Evolutionary conservation across 1,140 invertebrate species (phyloP), one percentile per base, ranked within the genome.

Genomic region (Hylaeus volcanicus): DNA sequence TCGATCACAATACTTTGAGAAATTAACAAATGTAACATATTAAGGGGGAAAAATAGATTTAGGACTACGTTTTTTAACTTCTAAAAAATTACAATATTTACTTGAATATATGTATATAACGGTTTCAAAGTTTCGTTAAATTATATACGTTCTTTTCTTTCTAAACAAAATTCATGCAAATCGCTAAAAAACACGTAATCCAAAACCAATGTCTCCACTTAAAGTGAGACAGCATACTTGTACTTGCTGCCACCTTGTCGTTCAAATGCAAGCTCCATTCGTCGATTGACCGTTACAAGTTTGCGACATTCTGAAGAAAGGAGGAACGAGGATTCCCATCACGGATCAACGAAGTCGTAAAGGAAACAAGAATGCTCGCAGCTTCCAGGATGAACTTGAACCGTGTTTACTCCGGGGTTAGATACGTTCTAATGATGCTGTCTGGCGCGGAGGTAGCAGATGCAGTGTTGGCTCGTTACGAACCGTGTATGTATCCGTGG

Each of bases 201-300:
- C 26, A 26, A 26, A 26, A 26, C 26, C 26, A 26, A 26, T 26
- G 26, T 26, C 26, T 26, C 26, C 26, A 26, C 26, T 26, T 26
- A 26, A 26, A 26, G 26, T 26, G 26, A 26, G 26, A 26, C 26
- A 26, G 26, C 26, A 26, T 26, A 26, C 26, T 26, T 26, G 26
- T 26, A n/a, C n/a, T n/a, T 26, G 0, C 37, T 45, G 0, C 37
- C 41, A 9, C 39, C 26, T 58, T 66, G 55, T 48, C 43, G 39
- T 41, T 26, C 14, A 53, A 70, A 41, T 5, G n/a, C 26, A 56
- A 55, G 71, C 65, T 60, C 64, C 79, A 55, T 74, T 73, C 51
- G 26, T 26, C 73, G 66, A 69, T 82, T 48, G 63, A 74, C 55
- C 43, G 68, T 73, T 82, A 48, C 45, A 26, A 26, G 26, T 26